phyloP scores from a whole-genome alignment of 2,797 vertebrate species.

The Podarcis siculus region DNA sequence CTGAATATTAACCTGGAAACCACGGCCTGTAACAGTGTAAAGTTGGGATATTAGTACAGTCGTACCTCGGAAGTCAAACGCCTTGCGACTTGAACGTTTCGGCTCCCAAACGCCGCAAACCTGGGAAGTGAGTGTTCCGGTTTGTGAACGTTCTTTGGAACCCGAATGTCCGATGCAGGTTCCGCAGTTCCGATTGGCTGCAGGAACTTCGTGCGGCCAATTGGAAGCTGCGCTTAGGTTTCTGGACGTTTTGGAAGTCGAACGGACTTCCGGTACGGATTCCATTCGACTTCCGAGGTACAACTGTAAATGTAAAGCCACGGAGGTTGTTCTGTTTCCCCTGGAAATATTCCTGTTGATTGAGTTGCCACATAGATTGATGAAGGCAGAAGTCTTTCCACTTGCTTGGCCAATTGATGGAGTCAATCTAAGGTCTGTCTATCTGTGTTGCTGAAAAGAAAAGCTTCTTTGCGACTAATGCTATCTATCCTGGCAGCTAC shows the following conservation, averaged over 20 bases:
- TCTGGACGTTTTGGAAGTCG: no score
- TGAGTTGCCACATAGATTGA: not conserved
- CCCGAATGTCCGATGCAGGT: no score
- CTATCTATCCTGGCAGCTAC: not conserved
- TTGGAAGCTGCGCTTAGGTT: no score
- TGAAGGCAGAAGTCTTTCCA: not conserved
- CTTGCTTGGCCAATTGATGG: not conserved
- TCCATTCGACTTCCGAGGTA: no score
- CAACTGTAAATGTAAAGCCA: not conserved
- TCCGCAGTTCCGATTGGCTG: no score
- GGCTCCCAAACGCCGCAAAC: no score
- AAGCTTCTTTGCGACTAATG: not conserved
- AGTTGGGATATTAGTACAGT: not conserved
- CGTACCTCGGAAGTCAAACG: no score
- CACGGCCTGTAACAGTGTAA: not conserved
- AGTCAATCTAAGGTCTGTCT: not conserved
- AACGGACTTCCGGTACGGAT: no score
- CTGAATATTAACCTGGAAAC: not conserved
- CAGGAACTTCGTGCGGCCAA: no score
- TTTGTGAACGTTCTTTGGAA: no score
- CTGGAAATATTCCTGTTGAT: not conserved
- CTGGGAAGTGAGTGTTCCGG: no score
- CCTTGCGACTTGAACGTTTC: no score
- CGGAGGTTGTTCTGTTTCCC: not conserved
- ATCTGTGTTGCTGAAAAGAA: not conserved